Percentiles rank a stretch among this genome's conserved stretches.
These are phyloP conservation scores for Hydraecia micacea DNA, from an alignment of 2,888 invertebrate species.

Conservation along the genomic window DNA sequence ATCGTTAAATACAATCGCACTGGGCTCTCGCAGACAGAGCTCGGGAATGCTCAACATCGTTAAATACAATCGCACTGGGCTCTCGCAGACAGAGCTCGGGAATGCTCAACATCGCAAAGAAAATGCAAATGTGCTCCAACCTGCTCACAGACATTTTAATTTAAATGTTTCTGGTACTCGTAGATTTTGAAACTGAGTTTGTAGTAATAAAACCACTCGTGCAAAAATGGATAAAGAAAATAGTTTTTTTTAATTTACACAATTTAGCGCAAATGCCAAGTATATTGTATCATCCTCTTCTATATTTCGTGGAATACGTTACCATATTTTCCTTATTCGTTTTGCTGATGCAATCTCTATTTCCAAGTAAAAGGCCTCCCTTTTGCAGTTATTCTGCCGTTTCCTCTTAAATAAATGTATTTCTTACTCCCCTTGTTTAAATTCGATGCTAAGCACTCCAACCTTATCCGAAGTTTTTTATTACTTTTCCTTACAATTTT, in stretches of 20 bases:
- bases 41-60: background rate
- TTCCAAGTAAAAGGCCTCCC: background rate
- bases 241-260: background rate
- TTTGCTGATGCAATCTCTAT: background rate
- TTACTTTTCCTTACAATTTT: background rate
- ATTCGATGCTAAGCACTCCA: background rate
- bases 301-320: background rate
- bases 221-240: background rate
- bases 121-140: constrained; percentile 13
- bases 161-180: background rate
- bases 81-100: background rate
- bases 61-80: too few relatives aligned
- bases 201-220: background rate
- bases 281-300: background rate
- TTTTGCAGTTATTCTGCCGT: background rate
- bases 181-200: background rate
- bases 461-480: background rate
- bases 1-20: background rate
- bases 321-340: background rate
- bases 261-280: too few relatives aligned
- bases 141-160: constrained; percentile 10
- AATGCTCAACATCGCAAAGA: background rate
- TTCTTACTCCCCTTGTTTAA: background rate
- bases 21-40: background rate
- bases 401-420: background rate